Evolutionary conservation across 2,797 vertebrate species (phyloP).

Genomic region (Stomatorhinus walkeri): DNA sequence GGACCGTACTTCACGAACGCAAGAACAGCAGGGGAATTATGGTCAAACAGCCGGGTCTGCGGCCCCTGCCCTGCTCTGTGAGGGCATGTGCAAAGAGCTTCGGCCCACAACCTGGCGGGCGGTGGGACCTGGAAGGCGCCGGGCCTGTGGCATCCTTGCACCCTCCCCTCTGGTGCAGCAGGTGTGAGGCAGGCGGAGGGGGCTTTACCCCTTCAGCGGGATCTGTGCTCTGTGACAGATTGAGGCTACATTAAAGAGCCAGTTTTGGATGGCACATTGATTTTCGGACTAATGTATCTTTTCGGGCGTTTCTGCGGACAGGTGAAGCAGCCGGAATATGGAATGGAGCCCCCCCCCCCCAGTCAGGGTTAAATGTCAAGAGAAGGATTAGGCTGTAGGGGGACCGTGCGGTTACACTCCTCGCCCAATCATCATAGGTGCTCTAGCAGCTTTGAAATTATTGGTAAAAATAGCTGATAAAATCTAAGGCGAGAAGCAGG

Average conservation of each 20-base stretch:
- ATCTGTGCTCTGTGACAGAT: background rate
- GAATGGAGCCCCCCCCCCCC: background rate
- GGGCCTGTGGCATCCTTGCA: background rate
- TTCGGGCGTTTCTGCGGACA: background rate
- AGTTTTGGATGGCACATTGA: background rate
- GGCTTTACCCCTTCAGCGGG: background rate
- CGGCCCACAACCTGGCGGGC: background rate
- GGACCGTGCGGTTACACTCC: background rate
- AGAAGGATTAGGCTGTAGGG: background rate
- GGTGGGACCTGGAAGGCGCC: background rate
- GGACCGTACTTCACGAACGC: background rate
- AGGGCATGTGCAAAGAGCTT: background rate
- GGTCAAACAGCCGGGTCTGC: background rate
- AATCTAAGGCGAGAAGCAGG: background rate
- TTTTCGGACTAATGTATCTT: constrained; percentile 4
- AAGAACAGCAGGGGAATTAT: background rate
- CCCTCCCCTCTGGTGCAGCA: background rate
- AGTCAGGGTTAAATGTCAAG: background rate
- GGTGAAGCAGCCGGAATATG: background rate
- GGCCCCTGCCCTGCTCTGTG: background rate
- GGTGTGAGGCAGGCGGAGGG: background rate
- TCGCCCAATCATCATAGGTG: background rate
- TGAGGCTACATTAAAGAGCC: background rate
- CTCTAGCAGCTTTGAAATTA: background rate
- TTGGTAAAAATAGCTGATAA: background rate